Conservation (phyloP, 2,113 vertebrate genomes). For the Barbus barbus region DNA sequence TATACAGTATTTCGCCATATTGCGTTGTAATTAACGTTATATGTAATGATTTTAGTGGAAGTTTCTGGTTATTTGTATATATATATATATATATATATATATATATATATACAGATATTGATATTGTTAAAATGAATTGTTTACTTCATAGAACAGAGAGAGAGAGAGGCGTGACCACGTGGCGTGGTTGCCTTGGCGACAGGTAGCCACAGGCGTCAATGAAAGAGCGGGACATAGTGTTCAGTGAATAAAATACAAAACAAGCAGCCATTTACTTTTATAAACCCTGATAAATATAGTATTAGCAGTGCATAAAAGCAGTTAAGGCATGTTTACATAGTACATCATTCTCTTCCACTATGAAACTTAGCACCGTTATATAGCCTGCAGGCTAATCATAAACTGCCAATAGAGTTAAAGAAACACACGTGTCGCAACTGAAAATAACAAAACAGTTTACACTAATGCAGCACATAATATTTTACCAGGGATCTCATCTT, state of each 20-base stretch:
- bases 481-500: constrained; percentile 83
- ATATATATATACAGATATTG: neutral
- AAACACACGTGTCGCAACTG: neutral
- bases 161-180: constrained; percentile 38
- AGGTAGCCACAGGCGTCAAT: constrained; percentile 25
- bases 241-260: neutral
- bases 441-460: neutral
- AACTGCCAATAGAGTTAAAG: neutral
- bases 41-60: neutral
- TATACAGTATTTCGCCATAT: too few relatives aligned
- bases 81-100: too few relatives aligned
- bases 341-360: neutral
- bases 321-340: neutral
- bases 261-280: neutral
- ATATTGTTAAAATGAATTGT: neutral
- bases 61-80: neutral
- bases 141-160: neutral
- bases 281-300: neutral
- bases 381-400: neutral
- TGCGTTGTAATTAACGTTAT: too few relatives aligned
- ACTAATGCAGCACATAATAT: neutral
- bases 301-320: neutral
- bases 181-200: constrained; percentile 53
- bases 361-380: neutral
- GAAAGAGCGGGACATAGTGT: neutral